Percentiles rank a stretch among this genome's conserved stretches.
phyloP scores from a whole-genome alignment of 2,113 vertebrate species.

The Gallinago paraguaiae region DNA sequence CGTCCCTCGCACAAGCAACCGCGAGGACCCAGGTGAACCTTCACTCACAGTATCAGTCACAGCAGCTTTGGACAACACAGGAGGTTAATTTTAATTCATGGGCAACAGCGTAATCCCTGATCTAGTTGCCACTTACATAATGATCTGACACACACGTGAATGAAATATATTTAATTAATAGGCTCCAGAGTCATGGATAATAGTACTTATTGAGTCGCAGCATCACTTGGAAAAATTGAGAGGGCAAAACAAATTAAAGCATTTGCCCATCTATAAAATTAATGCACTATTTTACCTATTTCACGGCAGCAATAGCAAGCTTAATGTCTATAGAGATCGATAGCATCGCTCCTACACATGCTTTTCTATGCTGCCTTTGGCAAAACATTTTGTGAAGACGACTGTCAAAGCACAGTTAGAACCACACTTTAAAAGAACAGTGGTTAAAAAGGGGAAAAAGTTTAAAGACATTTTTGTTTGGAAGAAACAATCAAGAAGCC shows the following conservation, averaged over 20 bases:
- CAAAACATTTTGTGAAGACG: not conserved
- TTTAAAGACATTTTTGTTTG: not conserved
- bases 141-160: not conserved
- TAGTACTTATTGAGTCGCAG: not conserved
- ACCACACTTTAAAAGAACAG: not conserved
- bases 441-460: not conserved
- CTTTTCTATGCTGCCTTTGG: not conserved
- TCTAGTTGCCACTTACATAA: not conserved
- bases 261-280: not conserved
- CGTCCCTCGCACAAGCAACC: not conserved
- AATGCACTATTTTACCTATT: conserved; percentile 22
- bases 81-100: not conserved
- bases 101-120: not conserved
- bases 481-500: not conserved
- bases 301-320: not conserved
- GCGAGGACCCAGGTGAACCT: rapidly evolving
- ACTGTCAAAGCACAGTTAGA: not conserved
- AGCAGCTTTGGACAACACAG: rapidly evolving
- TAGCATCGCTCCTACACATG: not conserved
- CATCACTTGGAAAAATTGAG: not conserved
- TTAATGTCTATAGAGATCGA: not conserved
- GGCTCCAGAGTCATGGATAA: not conserved
- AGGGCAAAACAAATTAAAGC: not conserved
- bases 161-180: conserved; percentile 1
- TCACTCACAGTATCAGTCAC: rapidly evolving